phyloP scores from a whole-genome alignment of 2,888 invertebrate genomes.

The Beris chalybata region DNA sequence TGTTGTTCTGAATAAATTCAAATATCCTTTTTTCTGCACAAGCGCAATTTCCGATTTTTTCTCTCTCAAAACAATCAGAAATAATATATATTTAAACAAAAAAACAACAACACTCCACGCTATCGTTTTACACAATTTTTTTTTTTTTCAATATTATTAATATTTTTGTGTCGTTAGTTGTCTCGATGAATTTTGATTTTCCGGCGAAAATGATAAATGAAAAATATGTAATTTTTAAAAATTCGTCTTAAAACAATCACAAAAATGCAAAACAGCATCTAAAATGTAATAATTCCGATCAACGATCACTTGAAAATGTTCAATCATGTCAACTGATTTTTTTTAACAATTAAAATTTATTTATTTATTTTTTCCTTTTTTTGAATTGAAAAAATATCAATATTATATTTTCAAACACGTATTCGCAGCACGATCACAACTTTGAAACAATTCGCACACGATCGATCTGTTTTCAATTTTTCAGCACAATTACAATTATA shows the following conservation, averaged over 20 bases:
- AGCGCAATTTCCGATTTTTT: neutral
- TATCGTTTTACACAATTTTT: no score
- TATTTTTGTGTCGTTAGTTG: neutral
- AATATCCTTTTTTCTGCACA: neutral
- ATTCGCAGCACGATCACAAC: neutral
- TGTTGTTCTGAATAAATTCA: neutral
- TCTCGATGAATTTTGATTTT: constrained; percentile 39
- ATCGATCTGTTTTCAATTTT: neutral
- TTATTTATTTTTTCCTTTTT: constrained; percentile 2
- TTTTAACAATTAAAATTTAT: neutral
- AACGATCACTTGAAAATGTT: constrained; percentile 41
- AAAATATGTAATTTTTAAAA: constrained; percentile 50
- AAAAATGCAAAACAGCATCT: constrained; percentile 44
- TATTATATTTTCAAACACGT: neutral
- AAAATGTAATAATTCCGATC: constrained; percentile 35
- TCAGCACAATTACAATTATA: constrained; percentile 1
- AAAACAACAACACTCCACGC: no score
- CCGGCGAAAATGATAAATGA: constrained; percentile 52
- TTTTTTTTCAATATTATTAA: neutral
- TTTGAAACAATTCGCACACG: neutral
- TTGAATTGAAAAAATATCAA: neutral
- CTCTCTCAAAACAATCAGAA: no score
- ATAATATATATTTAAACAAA: no score
- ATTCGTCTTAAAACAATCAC: constrained; percentile 43
- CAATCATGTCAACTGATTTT: constrained; percentile 40